These are phyloP conservation scores for Hoplostethus atlanticus DNA, from an alignment of 2,797 vertebrate species.

Conservation along the genomic window DNA sequence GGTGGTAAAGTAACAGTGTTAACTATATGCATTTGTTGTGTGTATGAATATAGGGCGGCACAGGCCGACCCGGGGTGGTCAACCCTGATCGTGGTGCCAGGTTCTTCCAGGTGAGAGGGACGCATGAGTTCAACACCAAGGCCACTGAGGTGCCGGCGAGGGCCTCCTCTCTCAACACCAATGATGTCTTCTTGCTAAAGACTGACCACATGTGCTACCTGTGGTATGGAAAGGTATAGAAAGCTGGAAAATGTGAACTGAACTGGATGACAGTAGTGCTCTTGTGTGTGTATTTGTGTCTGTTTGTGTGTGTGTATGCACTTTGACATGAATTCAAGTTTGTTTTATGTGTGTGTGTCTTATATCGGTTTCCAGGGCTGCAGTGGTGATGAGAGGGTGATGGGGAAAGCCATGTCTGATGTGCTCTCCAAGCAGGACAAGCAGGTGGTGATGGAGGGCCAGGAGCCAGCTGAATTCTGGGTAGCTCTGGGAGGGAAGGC, in stretches of 20 bases:
- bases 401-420: conserved; percentile 88
- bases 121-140: conserved; percentile 89
- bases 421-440: conserved; percentile 89
- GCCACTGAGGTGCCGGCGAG: conserved; percentile 88
- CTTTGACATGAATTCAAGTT: background rate
- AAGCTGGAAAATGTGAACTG: background rate
- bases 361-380: conserved; percentile 85
- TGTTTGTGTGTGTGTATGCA: background rate
- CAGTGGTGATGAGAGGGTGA: conserved; percentile 92
- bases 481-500: conserved; percentile 91
- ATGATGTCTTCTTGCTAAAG: conserved; percentile 90
- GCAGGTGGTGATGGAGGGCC: conserved; percentile 90
- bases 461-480: conserved; percentile 94
- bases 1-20: background rate
- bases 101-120: conserved; percentile 92
- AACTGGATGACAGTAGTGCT: background rate
- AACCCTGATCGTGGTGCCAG: conserved; percentile 68
- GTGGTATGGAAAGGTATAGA: conserved; percentile 92
- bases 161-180: conserved; percentile 90
- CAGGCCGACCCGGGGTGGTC: conserved; percentile 78
- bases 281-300: background rate
- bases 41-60: conserved; percentile 85
- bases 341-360: conserved; percentile 12
- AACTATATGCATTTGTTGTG: conserved; percentile 5
- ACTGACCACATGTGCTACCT: conserved; percentile 84